Evolutionary conservation across 2,888 invertebrate genomes (phyloP).

Genomic region (Ditylenchus weischeri): DNA sequence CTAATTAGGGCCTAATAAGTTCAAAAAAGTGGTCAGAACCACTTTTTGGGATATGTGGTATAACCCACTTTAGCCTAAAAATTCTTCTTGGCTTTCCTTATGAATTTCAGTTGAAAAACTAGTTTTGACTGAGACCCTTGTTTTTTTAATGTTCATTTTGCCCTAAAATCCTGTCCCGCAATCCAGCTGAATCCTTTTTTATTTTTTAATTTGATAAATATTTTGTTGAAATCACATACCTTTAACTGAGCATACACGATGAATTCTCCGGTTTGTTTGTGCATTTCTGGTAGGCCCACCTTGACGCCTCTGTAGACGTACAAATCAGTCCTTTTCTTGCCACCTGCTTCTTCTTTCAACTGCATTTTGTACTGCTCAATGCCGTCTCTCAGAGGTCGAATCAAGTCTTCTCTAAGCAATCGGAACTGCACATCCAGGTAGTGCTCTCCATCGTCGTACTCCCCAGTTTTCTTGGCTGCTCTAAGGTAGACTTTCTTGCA

Average conservation of each 20-base stretch:
- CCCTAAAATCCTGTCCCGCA: too few species aligned
- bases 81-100: too few species aligned
- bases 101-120: neutral
- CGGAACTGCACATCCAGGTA: conserved; percentile 79
- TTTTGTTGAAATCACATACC: conserved; percentile 62
- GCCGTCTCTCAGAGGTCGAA: conserved; percentile 72
- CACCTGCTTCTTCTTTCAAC: conserved; percentile 14
- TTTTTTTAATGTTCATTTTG: conserved; percentile 5
- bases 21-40: too few species aligned
- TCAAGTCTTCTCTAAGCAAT: conserved; percentile 76
- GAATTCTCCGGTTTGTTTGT: conserved; percentile 35
- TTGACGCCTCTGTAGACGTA: conserved; percentile 28
- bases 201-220: too few species aligned
- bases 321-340: conserved; percentile 23
- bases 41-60: too few species aligned
- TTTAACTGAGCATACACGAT: conserved; percentile 27
- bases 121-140: too few species aligned
- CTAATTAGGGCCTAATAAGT: too few species aligned
- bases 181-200: too few species aligned
- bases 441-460: conserved; percentile 65
- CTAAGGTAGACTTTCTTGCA: conserved; percentile 14
- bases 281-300: conserved; percentile 33
- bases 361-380: conserved; percentile 57
- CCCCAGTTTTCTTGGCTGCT: conserved; percentile 13
- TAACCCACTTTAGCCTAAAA: too few species aligned